Conservation (phyloP, 2,113 vertebrate genomes). For the Neodon shergylaensis region DNA sequence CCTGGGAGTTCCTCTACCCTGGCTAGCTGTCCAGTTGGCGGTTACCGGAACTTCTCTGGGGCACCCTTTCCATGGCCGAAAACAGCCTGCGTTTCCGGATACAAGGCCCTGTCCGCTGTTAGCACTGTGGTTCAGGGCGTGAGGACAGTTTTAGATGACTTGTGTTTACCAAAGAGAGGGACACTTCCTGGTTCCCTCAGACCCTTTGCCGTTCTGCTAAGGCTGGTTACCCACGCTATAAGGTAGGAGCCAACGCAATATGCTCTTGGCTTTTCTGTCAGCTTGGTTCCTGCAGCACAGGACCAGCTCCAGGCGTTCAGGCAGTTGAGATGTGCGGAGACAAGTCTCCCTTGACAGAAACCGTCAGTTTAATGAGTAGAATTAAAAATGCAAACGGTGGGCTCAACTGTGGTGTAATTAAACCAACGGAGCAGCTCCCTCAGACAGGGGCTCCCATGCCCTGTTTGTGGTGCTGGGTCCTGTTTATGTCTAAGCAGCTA, state of each 20-base stretch:
- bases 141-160: background rate
- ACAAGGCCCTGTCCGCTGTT: background rate
- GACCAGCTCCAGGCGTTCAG: conserved; percentile 38
- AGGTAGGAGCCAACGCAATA: background rate
- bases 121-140: background rate
- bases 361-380: conserved; percentile 67
- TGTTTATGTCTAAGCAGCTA: conserved; percentile 60
- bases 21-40: background rate
- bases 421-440: background rate
- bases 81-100: background rate
- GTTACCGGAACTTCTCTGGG: background rate
- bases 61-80: background rate
- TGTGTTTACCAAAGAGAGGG: background rate
- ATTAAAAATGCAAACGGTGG: conserved; percentile 78
- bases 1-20: background rate
- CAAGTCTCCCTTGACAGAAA: conserved; percentile 60
- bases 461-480: background rate
- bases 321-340: conserved; percentile 55
- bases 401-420: conserved; percentile 58
- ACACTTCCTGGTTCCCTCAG: background rate
- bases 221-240: background rate
- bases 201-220: rapidly evolving
- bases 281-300: conserved; percentile 9
- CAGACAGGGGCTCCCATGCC: background rate
- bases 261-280: background rate